phyloP scores from a whole-genome alignment of 2,797 vertebrate species.

The Staurois parvus region DNA sequence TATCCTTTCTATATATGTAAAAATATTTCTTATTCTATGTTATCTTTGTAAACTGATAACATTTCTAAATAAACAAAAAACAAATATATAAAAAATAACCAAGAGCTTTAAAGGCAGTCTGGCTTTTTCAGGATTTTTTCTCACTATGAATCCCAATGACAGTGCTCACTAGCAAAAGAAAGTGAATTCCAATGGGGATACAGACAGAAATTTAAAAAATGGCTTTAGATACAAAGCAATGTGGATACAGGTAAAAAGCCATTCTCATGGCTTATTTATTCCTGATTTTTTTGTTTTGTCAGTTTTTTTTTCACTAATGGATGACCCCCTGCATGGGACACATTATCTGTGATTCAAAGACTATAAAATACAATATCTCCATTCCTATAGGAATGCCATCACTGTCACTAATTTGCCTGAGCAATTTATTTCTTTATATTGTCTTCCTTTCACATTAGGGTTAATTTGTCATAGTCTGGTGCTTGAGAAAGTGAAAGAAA shows the following conservation, averaged over 20 bases:
- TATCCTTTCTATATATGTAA: too few species aligned
- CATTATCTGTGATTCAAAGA: slow-evolving; percentile 21
- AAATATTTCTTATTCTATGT: too few species aligned
- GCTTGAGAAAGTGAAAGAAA: background rate
- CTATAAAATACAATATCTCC: slow-evolving; percentile 8
- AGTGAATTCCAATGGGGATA: too few species aligned
- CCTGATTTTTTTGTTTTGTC: background rate
- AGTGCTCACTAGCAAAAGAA: too few species aligned
- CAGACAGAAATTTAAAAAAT: background rate
- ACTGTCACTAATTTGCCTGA: background rate
- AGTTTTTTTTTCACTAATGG: background rate
- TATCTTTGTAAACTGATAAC: too few species aligned
- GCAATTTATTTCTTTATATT: slow-evolving; percentile 13
- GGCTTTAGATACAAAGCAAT: background rate
- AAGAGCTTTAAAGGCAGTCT: too few species aligned
- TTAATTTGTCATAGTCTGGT: slow-evolving; percentile 30
- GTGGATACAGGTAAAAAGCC: too few species aligned
- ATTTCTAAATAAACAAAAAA: too few species aligned
- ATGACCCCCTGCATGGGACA: background rate
- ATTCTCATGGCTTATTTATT: background rate
- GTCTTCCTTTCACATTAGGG: background rate
- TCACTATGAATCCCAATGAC: too few species aligned
- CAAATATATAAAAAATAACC: too few species aligned
- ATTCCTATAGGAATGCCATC: slow-evolving; percentile 23
- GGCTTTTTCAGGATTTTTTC: too few species aligned